Evolutionary conservation across 2,797 vertebrate genomes (phyloP).

Genomic region (Hoplostethus atlanticus): DNA sequence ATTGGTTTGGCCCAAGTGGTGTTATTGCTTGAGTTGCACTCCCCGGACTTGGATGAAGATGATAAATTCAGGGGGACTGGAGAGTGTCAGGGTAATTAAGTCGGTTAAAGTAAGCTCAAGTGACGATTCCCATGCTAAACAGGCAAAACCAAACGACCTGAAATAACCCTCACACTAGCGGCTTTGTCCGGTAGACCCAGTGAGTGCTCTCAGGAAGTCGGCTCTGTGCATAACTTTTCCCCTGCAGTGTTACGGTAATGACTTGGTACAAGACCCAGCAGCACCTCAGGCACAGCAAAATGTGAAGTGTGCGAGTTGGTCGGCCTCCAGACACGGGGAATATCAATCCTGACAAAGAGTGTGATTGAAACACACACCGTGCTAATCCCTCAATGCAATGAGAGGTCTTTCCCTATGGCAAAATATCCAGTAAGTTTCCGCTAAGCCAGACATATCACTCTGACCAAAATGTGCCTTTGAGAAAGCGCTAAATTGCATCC

Average conservation of each 20-base stretch:
- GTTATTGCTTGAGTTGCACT: conserved; percentile 82
- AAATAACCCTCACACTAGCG: conserved; percentile 79
- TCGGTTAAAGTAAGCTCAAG: conserved; percentile 79
- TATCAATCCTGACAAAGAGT: conserved; percentile 74
- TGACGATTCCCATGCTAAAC: conserved; percentile 78
- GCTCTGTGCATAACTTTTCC: conserved; percentile 67
- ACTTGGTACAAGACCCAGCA: conserved; percentile 58
- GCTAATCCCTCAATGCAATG: conserved; percentile 73
- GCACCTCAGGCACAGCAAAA: conserved; percentile 41
- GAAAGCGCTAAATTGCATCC: conserved; percentile 19
- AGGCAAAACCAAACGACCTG: conserved; percentile 71
- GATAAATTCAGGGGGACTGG: conserved; percentile 81
- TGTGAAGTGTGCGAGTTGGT: conserved; percentile 47
- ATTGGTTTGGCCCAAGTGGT: conserved; percentile 73
- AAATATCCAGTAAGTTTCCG: conserved; percentile 67
- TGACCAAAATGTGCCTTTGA: conserved; percentile 53
- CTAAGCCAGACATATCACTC: conserved; percentile 69
- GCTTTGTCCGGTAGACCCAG: conserved; percentile 73
- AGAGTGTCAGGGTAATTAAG: conserved; percentile 82
- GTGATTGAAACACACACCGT: conserved; percentile 61
- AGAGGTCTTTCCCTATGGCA: conserved; percentile 68
- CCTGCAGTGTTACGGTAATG: conserved; percentile 69
- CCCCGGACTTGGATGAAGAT: conserved; percentile 74
- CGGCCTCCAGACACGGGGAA: conserved; percentile 63
- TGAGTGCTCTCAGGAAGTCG: conserved; percentile 70